Evolutionary conservation across 2,888 invertebrate genomes (phyloP), one percentile per base, ranked within the genome.

Genomic region (Lithophane ornitopus): DNA sequence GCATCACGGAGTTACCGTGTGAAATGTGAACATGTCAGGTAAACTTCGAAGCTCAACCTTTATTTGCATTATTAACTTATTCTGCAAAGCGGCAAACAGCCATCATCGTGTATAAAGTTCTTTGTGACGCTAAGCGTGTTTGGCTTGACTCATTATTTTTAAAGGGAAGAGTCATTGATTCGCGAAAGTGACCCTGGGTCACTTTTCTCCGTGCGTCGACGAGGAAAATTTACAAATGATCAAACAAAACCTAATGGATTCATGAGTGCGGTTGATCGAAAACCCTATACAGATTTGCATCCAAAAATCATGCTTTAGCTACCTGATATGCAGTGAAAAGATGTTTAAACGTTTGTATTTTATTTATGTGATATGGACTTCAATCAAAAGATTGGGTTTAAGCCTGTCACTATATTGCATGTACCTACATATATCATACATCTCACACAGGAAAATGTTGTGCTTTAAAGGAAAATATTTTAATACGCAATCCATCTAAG

Each of bases 81-180:
- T 92, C 92, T 91, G 93, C 90, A 93, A 93, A 91, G 89, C 85
- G 83, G 92, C 92, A 95, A 95, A 95, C 94, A 95, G 82, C 87
- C 91, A 95, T 95, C 92, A 94, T 95, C 92, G 90, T 90, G 91
- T 92, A 93, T 93, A 90, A 91, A 94, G 88, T 91, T 91, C 94
- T 95, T 95, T 95, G 95, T 95, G 93, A 92, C 89, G 90, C 85
- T 89, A 89, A 90, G 58, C 89, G 79, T 94, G 90, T 95, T 94
- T 94, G 91, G 80, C 81, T 92, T 95, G 96, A 95, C 90, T 96
- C 96, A 95, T 89, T 87, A 89, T 89, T 89, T 89, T 90, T 85
- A 92, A 92, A 91, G 92, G 91, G 92, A 88, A 85, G 71, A 92
- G 86, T 90, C 87, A 87, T 87, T 88, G 89, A 90, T 92, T 91